These are phyloP conservation scores for Antheraea assamensis DNA, from an alignment of 2,888 invertebrate species.

Conservation along the genomic window DNA sequence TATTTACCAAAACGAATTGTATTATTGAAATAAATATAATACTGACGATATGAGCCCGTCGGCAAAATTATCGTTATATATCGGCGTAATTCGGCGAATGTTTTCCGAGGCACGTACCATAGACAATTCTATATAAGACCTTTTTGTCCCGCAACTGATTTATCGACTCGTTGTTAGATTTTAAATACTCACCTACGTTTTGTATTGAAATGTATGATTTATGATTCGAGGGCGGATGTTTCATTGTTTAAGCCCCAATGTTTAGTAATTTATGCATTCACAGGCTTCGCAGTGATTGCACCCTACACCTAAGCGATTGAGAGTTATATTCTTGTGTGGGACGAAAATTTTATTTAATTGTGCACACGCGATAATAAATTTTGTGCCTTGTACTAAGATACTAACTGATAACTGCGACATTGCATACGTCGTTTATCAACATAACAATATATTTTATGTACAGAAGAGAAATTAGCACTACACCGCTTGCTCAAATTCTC, in stretches of 20 bases:
- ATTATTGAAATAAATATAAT: conserved; percentile 7
- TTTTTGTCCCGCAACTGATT: conserved; percentile 40
- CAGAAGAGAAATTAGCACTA: too few species aligned
- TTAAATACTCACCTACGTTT: conserved; percentile 8
- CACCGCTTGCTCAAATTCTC: too few species aligned
- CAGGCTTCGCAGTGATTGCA: neutral
- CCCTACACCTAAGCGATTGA: neutral
- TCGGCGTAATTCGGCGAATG: conserved; percentile 58
- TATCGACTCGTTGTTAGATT: conserved; percentile 17
- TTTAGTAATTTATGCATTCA: neutral
- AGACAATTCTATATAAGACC: conserved; percentile 47
- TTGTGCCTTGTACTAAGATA: too few species aligned
- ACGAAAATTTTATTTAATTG: too few species aligned
- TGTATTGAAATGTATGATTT: conserved; percentile 20
- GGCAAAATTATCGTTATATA: conserved; percentile 7
- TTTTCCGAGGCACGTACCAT: conserved; percentile 66
- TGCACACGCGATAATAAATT: too few species aligned
- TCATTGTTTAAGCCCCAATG: conserved; percentile 5
- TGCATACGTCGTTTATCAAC: too few species aligned
- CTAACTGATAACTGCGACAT: too few species aligned
- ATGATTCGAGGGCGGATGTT: conserved; percentile 22
- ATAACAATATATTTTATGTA: too few species aligned
- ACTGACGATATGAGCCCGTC: neutral
- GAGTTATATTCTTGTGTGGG: neutral
- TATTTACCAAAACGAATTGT: neutral